Evolutionary conservation across 2,797 vertebrate species (phyloP), one percentile per base, ranked within the genome.

Genomic region (Centroberyx gerrardi): DNA sequence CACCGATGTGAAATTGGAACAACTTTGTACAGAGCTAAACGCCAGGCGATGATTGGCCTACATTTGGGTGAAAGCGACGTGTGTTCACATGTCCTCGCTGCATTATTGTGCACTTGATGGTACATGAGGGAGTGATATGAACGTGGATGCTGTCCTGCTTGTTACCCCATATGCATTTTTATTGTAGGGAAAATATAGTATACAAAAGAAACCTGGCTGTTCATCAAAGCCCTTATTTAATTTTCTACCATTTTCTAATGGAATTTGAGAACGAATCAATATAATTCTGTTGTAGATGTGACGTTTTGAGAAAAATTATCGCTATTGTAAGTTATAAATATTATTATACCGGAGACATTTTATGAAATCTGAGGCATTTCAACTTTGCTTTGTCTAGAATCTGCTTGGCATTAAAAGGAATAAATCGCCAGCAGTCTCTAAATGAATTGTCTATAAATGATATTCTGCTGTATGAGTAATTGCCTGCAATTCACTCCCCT

Each of bases 401-500:
- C 53, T 71, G 28, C 48, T 66, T 54, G 42, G 53, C 46, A 61
- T 49, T 78, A 63, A 85, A 87, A 82, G 51, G 62, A 87, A 84
- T 78, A 87, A 62, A 92, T 71, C 82, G 73, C 80, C 72, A 76
- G 73, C 83, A 76, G 64, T 90, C 87, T 92, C 72, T 78, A 86
- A 90, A 89, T 87, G 84, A 93, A 88, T 85, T 82, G 86, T 86
- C 78, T 88, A 91, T 92, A 94, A 93, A 91, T 91, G 84, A 91
- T 90, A 92, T 90, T 90, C 87, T 86, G 81, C 85, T 80, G 78
- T 87, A 88, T 92, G 86, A 92, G 90, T 93, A 93, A 94, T 93
- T 94, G 92, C 91, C 86, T 91, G 85, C 87, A 87, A 93, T 93
- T 90, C 92, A 89, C 90, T 93, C 92, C 92, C 90, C 89, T 93